phyloP scores from a whole-genome alignment of 2,797 vertebrate species.

The Synaphobranchus kaupii region DNA sequence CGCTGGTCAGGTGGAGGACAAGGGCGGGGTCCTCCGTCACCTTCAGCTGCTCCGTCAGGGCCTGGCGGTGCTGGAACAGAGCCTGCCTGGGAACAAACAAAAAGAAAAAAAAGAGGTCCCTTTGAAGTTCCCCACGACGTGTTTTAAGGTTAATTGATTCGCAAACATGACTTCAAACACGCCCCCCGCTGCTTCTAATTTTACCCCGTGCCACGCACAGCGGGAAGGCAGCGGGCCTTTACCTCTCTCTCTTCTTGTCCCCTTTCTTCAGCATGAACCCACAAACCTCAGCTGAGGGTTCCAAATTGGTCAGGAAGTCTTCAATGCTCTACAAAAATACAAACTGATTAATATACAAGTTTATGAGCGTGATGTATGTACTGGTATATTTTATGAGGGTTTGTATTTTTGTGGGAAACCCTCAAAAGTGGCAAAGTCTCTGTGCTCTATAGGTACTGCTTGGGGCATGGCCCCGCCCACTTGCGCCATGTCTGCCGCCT shows the following conservation, averaged over 20 bases:
- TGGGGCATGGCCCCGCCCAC: not conserved
- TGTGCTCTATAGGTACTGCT: not conserved
- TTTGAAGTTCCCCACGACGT: not conserved
- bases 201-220: not conserved
- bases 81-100: constrained; percentile 62
- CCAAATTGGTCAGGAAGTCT: constrained; percentile 85
- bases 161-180: not conserved
- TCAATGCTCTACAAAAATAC: constrained; percentile 77
- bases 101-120: not conserved
- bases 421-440: not conserved
- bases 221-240: constrained; percentile 31
- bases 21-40: constrained; percentile 88
- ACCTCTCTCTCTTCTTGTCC: constrained; percentile 97
- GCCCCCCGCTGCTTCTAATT: not conserved
- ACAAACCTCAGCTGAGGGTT: constrained; percentile 84
- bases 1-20: constrained; percentile 87
- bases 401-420: not conserved
- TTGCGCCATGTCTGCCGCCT: not conserved
- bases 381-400: not conserved
- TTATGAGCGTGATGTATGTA: not conserved
- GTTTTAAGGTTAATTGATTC: not conserved
- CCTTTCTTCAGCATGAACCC: constrained; percentile 90
- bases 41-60: constrained; percentile 88
- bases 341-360: not conserved
- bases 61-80: constrained; percentile 88